Evolutionary conservation across 2,888 invertebrate genomes (phyloP), one percentile per base, ranked within the genome.

Genomic region (Ceratothoa steindachneri): DNA sequence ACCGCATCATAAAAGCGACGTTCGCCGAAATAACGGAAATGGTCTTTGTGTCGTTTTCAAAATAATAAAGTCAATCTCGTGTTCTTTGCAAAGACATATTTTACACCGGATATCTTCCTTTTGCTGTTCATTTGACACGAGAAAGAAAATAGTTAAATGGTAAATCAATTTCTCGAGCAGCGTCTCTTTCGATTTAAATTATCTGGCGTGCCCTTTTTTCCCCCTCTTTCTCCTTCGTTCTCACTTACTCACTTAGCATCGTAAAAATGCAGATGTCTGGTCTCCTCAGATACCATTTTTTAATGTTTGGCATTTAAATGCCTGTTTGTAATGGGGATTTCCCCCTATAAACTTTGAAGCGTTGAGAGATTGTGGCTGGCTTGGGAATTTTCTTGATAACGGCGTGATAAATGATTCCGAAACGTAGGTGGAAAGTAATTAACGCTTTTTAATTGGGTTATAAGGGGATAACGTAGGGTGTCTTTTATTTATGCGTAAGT

Each of bases 251-350:
- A n/a, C 19, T 51, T 19, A 19, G 19, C 22, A 60, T 60, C 60
- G 9, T 60, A 60, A 60, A 60, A 60, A 60, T 60, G 60, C 60
- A 60, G 60, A 60, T 60, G 60, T 60, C 60, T 60, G 60, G 60
- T 60, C 60, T 60, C 60, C 60, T 60, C 12, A 60, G 60, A 60
- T 60, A 60, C 60, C 22, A 60, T 60, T 60, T 60, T 60, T 60
- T 60, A 60, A 60, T 60, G 60, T 60, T 60, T 60, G 60, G 60
- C 60, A 60, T 60, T 60, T 60, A 60, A 60, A 60, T 60, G 60
- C 60, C 60, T 60, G 60, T 60, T 60, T 60, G 60, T 60, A 60
- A 60, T 60, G 60, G 60, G 60, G 60, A 60, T 60, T 60, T 60
- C 24, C 60, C 60, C 60, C 60, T 24, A 60, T 60, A 60, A 60